Conservation (phyloP, 2,888 invertebrate genomes). For the Drosophila cyrtoloma region DNA sequence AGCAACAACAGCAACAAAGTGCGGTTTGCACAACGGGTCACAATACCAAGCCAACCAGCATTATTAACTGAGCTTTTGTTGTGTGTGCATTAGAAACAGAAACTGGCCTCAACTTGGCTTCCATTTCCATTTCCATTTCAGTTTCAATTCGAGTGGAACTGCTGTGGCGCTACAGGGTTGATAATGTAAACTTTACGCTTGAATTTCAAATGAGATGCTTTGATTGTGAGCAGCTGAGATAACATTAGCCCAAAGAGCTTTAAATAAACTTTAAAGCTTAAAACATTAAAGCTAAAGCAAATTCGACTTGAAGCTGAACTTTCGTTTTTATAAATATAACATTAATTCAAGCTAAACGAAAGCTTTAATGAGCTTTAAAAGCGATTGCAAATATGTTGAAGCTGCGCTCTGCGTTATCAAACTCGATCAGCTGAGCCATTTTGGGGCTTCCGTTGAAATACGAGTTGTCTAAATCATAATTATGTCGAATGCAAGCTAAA, state of each 20-base stretch:
- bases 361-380: not conserved
- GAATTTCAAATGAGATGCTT: not conserved
- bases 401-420: not conserved
- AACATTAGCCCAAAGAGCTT: not conserved
- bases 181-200: constrained; percentile 1
- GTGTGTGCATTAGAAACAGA: constrained; percentile 43
- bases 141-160: constrained; percentile 43
- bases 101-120: constrained; percentile 42
- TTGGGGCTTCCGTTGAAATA: constrained; percentile 23
- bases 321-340: not conserved
- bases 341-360: not conserved
- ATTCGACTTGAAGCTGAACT: not conserved
- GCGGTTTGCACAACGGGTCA: constrained; percentile 49
- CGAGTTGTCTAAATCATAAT: constrained; percentile 17
- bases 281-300: not conserved
- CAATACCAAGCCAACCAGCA: constrained; percentile 28
- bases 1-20: constrained; percentile 3
- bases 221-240: not conserved
- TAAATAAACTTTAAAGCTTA: not conserved
- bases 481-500: constrained; percentile 45
- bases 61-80: constrained; percentile 56
- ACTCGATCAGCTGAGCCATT: not conserved
- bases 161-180: constrained; percentile 44
- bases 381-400: not conserved
- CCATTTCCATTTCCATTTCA: constrained; percentile 49